Base-by-base conservation (phyloP, 2,888 invertebrate genomes). In the Dasysyrphus albostriatus region DNA sequence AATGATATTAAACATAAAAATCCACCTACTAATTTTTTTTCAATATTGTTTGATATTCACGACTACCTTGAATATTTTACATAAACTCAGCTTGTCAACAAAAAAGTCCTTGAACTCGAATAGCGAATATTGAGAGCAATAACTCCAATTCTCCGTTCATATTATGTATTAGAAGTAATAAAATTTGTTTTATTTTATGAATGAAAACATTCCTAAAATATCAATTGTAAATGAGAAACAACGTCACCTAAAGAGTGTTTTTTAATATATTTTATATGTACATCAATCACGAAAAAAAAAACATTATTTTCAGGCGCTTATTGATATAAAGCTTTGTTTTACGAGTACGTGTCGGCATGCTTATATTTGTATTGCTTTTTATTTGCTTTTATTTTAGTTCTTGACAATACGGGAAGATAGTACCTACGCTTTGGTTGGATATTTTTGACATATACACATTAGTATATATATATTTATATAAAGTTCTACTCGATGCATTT, bases 331-430 rank as follows among this genome's bases (percentile, higher is more conserved):
- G 47, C 49, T 49, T 67, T 67, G 32, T 67, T 14, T 49, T 16
- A 37, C n/a, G n/a, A 67, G 34, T 67, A 34, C 65, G 65, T 67
- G 34, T 7, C 19, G 14, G 65, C 34, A 67, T 49, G 34, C 34
- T 19, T 10, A 19, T 34, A 49, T 24, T 34, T 19, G 8, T 29
- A 19, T 37, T 7, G 5, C 8, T 49, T 49, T 67, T 49, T 14
- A 47, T 49, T 49, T 0, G 16, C 2, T 34, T n/a, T 32, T 12
- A 10, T n/a, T 34, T 12, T 37, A 34, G 7, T 37, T 34, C 49
- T 42, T 61, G 7, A 24, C 4, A 29, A 24, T 14, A 37, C 1
- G 2, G 19, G 5, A 37, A 16, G 5, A 7, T 5, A 44, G 2
- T n/a, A 5, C 5, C 7, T 44, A 12, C 42, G 37, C 32, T 32